A percentile compares a stretch with the other conserved stretches of the same genome.
Evolutionary conservation across 2,888 invertebrate genomes (phyloP).

Genomic region (Cancer borealis): DNA sequence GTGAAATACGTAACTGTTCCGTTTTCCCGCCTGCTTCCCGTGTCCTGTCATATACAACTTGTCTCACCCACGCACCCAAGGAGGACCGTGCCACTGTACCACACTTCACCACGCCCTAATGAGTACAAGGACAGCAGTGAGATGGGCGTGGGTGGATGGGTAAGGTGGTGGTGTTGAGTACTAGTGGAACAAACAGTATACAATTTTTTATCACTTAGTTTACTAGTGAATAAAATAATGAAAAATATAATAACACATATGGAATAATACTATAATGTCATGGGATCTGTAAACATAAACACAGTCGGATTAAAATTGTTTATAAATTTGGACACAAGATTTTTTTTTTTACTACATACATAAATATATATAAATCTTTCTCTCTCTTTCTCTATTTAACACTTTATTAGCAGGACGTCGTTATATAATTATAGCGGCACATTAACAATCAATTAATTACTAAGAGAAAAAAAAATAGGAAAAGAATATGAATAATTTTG

Average conservation of each 20-base stretch:
- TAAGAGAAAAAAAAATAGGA: not conserved
- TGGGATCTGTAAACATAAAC: not conserved
- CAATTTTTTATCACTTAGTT: no score
- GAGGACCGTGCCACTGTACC: no score
- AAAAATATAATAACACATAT: not conserved
- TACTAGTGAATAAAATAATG: not conserved
- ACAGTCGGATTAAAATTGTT: not conserved
- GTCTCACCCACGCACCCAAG: no score
- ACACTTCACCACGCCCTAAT: no score
- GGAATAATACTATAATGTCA: not conserved
- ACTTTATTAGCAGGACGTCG: slow-evolving; percentile 35
- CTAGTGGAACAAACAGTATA: no score
- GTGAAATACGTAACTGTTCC: no score
- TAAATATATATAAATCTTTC: slow-evolving; percentile 47
- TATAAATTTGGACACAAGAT: slow-evolving; percentile 46
- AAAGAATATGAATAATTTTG: not conserved
- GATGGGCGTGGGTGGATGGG: not conserved
- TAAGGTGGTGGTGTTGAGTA: no score
- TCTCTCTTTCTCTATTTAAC: not conserved
- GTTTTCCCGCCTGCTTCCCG: no score
- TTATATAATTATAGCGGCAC: not conserved
- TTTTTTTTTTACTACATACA: slow-evolving; percentile 36
- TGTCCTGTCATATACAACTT: no score
- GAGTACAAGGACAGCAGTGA: no score
- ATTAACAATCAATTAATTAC: not conserved